These are phyloP conservation scores for Chesias legatella DNA, from an alignment of 2,888 invertebrate species.

Conservation along the genomic window DNA sequence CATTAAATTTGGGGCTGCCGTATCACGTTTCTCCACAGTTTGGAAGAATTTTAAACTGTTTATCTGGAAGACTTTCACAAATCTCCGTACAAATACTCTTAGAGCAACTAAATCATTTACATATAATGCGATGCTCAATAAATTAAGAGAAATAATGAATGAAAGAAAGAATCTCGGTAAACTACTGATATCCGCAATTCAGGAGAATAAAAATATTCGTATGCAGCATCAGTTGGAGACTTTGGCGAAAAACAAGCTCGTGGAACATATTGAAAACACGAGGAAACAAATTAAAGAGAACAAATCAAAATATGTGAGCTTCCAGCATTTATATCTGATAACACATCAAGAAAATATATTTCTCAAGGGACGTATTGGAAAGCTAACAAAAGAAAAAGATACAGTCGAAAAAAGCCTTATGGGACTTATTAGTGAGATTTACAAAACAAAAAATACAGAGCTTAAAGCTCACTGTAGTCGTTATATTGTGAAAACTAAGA, in stretches of 20 bases:
- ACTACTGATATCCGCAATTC: conserved; percentile 51
- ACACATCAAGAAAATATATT: conserved; percentile 63
- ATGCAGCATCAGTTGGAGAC: conserved; percentile 53
- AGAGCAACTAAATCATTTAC: conserved; percentile 9
- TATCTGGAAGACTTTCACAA: not conserved
- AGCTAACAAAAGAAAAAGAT: conserved; percentile 52
- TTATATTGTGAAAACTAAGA: conserved; percentile 53
- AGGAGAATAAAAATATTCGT: conserved; percentile 60
- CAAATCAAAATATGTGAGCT: conserved; percentile 49
- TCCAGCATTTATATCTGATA: conserved; percentile 59
- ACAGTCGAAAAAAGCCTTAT: conserved; percentile 53
- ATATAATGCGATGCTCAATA: conserved; percentile 47
- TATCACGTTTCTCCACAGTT: conserved; percentile 21
- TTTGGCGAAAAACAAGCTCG: conserved; percentile 54
- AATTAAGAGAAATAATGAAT: conserved; percentile 50
- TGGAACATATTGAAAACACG: conserved; percentile 48
- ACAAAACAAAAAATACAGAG: conserved; percentile 52
- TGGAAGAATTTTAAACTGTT: conserved; percentile 24
- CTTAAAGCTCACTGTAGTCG: conserved; percentile 57
- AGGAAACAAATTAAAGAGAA: conserved; percentile 57
- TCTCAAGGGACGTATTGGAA: conserved; percentile 51
- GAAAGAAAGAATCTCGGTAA: conserved; percentile 53
- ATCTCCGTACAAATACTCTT: conserved; percentile 2
- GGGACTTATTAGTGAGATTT: conserved; percentile 54
- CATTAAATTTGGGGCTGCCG: conserved; percentile 25